Percentiles rank a stretch among this genome's conserved stretches.
Evolutionary conservation across 2,113 vertebrate genomes (phyloP).

Genomic region (Mugil cephalus): DNA sequence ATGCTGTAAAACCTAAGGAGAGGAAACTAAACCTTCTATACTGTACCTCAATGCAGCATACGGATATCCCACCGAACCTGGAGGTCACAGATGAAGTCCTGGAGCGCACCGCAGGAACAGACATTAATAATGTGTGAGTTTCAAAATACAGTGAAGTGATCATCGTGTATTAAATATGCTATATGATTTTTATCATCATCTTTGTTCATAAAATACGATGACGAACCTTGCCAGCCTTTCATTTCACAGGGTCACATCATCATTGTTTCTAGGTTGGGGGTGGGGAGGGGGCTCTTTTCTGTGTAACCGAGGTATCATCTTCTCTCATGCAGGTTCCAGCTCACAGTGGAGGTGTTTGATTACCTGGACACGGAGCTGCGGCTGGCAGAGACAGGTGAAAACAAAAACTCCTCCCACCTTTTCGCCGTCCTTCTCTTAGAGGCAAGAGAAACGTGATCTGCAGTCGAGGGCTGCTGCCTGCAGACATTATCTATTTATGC

Average conservation of each 20-base stretch:
- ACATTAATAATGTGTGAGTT: conserved; percentile 97
- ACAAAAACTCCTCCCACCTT: conserved; percentile 33
- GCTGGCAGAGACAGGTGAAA: conserved; percentile 92
- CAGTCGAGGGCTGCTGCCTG: conserved; percentile 6
- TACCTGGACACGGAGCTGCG: conserved; percentile 96
- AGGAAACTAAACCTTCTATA: background rate
- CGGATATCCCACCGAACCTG: conserved; percentile 90
- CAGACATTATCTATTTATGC: conserved; percentile 66
- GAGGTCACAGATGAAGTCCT: conserved; percentile 92
- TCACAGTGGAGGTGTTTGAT: conserved; percentile 98
- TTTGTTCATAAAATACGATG: background rate
- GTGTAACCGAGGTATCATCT: conserved; percentile 62
- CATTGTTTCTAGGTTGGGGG: conserved; percentile 17
- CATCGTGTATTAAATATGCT: too few relatives aligned
- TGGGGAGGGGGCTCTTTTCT: conserved; percentile 32
- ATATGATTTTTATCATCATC: too few relatives aligned
- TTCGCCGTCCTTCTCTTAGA: conserved; percentile 48
- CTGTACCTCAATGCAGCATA: conserved; percentile 82
- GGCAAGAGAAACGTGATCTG: conserved; percentile 68
- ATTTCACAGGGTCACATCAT: conserved; percentile 6
- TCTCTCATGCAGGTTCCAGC: conserved; percentile 91
- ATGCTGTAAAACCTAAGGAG: background rate
- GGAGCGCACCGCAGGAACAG: conserved; percentile 92
- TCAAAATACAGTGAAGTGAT: background rate
- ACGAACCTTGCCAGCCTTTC: conserved; percentile 5